These are phyloP conservation scores for Murina feae DNA, from an alignment of 2,113 vertebrate species.

Conservation along the genomic window DNA sequence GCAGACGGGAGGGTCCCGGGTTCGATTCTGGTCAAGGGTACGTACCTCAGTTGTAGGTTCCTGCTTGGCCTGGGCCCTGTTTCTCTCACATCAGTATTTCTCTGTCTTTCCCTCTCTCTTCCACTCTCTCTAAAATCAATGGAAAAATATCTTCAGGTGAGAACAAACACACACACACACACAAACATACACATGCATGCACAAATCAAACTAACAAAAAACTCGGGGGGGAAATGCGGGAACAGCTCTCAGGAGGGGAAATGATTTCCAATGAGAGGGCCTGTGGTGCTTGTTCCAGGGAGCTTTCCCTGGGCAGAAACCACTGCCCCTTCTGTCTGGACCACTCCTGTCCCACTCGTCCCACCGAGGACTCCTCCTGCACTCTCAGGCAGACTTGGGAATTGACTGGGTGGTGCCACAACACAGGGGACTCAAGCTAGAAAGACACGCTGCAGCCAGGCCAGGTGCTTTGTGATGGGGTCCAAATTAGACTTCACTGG, in stretches of 20 bases:
- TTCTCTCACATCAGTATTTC: no score
- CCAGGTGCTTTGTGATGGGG: not conserved
- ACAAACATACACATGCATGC: no score
- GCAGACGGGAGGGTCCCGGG: no score
- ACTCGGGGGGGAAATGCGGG: rapidly evolving
- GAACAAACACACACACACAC: no score
- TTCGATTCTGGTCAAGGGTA: no score
- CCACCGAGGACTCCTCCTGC: not conserved
- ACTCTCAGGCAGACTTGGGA: not conserved
- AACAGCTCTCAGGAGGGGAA: not conserved
- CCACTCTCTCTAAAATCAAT: no score
- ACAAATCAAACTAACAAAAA: no score
- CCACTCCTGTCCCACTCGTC: rapidly evolving
- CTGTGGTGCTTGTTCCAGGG: not conserved
- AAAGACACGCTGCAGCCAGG: not conserved
- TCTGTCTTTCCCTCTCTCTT: no score
- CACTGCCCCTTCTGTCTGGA: not conserved
- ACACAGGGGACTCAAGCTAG: not conserved
- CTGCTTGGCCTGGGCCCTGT: no score
- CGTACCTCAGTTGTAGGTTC: no score
- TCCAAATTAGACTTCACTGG: not conserved
- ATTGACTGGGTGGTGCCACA: not conserved
- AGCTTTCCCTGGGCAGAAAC: not conserved
- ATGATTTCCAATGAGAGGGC: not conserved
- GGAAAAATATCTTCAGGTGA: no score